These are phyloP conservation scores for Leuciscus idus DNA, from an alignment of 2,113 vertebrate species.

Conservation along the genomic window DNA sequence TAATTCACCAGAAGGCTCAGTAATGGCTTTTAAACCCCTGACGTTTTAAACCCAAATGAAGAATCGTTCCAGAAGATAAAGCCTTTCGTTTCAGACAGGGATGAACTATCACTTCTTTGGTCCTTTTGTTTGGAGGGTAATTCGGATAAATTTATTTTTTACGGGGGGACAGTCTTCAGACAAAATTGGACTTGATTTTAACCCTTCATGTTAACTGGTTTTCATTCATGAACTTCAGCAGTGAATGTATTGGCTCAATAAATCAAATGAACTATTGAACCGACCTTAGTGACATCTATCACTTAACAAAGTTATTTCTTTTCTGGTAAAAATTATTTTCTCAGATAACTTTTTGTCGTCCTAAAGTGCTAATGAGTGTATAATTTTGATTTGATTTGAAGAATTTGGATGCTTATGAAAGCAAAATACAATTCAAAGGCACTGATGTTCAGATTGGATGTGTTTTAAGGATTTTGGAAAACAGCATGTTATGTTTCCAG, in stretches of 20 bases:
- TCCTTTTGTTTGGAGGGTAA: slow-evolving; percentile 35
- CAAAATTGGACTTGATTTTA: background rate
- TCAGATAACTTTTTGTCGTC: too few relatives aligned
- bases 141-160: slow-evolving; percentile 16
- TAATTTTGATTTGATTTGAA: background rate
- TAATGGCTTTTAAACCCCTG: slow-evolving; percentile 55
- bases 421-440: background rate
- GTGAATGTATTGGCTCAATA: background rate
- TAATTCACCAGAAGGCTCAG: slow-evolving; percentile 49
- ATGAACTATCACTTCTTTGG: slow-evolving; percentile 31
- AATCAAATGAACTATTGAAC: background rate
- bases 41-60: slow-evolving; percentile 46
- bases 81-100: slow-evolving; percentile 38
- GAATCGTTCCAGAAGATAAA: slow-evolving; percentile 46
- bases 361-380: background rate
- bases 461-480: background rate
- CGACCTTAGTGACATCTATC: background rate
- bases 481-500: background rate
- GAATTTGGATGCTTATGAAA: background rate
- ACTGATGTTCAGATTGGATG: background rate
- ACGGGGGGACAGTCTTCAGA: background rate
- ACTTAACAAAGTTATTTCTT: background rate
- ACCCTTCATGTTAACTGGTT: background rate
- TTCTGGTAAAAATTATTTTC: background rate
- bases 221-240: background rate